Evolutionary conservation across 2,113 vertebrate species (phyloP), one percentile per base, ranked within the genome.

Genomic region (Stomatorhinus ivindoensis): DNA sequence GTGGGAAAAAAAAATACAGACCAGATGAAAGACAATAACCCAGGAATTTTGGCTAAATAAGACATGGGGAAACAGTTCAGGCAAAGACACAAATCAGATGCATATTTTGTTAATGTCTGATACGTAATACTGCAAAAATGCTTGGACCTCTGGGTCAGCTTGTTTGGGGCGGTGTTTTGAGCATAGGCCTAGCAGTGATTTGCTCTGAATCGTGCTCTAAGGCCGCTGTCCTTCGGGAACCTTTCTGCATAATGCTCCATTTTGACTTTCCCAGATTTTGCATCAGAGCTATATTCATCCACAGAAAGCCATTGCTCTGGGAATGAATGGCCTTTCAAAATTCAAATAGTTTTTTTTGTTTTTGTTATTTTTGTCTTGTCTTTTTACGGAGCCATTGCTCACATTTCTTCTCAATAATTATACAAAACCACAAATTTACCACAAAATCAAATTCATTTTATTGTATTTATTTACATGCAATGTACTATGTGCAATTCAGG

Each of bases 101-200:
- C 47, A 87, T 82, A 69, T 90, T 87, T 65, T 92, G 91, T 93
- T 95, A 95, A 95, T 94, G 92, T 95, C 90, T 94, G 91, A 94
- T 94, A 91, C 91, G 92, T 88, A 88, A 90, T 46, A 91, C 94
- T 93, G 48, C 8, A 53, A 92, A 92, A 92, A 92, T 94, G 91
- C 89, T 90, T 82, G 93, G 94, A 91, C 93, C 94, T 95, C 93
- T 83, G 91, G 94, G 94, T 95, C 94, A 95, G 88, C 91, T 94
- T 93, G 94, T 95, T 93, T 92, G 85, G 53, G 73, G 90, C 90
- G 86, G 92, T 93, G 93, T 94, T 93, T 82, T 58, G 93, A 91
- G 91, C 44, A 90, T 90, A 91, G 87, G 24, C 89, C 51, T 88
- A 35, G 3, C 92, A 90, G 91, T 93, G 94, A 93, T 94, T 95